Evolutionary conservation across 2,888 invertebrate genomes (phyloP), one percentile per base, ranked within the genome.

Genomic region (Scelioninae gen. 1): DNA sequence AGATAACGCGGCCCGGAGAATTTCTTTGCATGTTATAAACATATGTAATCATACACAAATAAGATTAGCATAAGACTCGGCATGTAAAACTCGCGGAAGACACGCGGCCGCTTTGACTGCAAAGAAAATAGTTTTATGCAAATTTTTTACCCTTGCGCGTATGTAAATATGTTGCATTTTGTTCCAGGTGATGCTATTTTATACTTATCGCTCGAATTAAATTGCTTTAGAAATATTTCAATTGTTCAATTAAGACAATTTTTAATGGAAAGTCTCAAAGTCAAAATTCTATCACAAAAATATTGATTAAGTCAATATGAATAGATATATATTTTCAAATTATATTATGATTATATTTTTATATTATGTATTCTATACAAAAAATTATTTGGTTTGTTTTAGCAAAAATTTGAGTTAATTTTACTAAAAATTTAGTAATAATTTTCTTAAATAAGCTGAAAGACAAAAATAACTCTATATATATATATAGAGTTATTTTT

Each of bases 21-120:
- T 91, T 91, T 91, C 92, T 92, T 92, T 92, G 91, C 92, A 91
- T 92, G 91, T 90, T 91, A 92, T 91, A 92, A 92, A 92, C 92
- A 92, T 91, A 90, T 91, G 90, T 92, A 92, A 92, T 92, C 91
- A 90, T 92, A 92, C 90, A 91, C 91, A 92, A 92, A 92, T 92
- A 92, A 91, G 90, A 92, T 92, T 92, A 92, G 90, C 92, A 92
- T 92, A 91, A 88, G 88, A 90, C 88, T 87, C 87, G 88, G 84
- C 83, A 84, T 82, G 86, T 82, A 72, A 87, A 85, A 88, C 87
- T 87, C 86, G 85, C 85, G 85, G 84, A 86, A 85, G 85, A 85
- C 85, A 82, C 83, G 80, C 79, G 85, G 82, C n/a, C 76, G 76
- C 78, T 84, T 78, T 82, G 75, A 69, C 82, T 75, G 79, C 69